These are phyloP conservation scores for Nipponacmea schrenckii DNA, from an alignment of 2,888 invertebrate genomes.

Conservation along the genomic window DNA sequence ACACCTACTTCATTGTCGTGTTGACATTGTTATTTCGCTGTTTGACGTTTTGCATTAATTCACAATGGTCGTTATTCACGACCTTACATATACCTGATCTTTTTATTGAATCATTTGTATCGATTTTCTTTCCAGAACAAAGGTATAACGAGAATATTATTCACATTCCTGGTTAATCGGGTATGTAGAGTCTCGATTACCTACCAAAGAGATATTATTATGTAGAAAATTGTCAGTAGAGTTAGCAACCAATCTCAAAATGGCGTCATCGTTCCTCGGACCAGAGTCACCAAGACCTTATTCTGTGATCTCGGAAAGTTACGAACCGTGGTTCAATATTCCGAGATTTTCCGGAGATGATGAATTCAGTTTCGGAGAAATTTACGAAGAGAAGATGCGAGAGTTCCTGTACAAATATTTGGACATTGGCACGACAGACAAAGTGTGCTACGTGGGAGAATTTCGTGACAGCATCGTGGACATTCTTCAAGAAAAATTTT, in stretches of 20 bases:
- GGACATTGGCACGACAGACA: constrained; percentile 59
- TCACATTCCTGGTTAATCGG: too few species aligned
- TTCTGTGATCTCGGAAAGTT: constrained; percentile 60
- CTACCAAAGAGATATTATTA: too few species aligned
- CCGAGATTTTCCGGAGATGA: constrained; percentile 45
- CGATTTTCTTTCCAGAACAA: too few species aligned
- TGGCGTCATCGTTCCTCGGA: constrained; percentile 60
- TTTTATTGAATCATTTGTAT: too few species aligned
- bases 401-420: constrained; percentile 57
- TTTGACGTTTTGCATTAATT: too few species aligned
- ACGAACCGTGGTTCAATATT: constrained; percentile 48
- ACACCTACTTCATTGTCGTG: too few species aligned
- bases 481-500: constrained; percentile 53
- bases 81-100: too few species aligned
- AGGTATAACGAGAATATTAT: too few species aligned
- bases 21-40: too few species aligned
- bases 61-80: too few species aligned
- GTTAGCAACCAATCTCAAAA: constrained; percentile 20
- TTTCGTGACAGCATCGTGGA: constrained; percentile 54
- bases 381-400: constrained; percentile 57
- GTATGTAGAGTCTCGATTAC: too few species aligned
- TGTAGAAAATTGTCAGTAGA: too few species aligned
- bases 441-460: constrained; percentile 62
- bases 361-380: constrained; percentile 51
- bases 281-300: constrained; percentile 64